These are phyloP conservation scores for Neria commutata DNA, from an alignment of 2,888 invertebrate species.

Conservation along the genomic window DNA sequence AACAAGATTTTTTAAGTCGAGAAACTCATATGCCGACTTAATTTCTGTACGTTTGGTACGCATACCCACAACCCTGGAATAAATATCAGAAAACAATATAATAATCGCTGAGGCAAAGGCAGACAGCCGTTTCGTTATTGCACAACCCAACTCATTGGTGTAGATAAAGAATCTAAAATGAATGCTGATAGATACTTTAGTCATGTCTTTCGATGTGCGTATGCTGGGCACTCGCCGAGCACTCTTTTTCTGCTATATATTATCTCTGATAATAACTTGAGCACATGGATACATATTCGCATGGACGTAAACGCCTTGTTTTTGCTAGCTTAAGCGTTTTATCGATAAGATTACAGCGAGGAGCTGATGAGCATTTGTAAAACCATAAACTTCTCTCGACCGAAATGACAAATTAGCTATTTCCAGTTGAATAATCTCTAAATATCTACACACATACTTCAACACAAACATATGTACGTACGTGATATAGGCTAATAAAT, in stretches of 20 bases:
- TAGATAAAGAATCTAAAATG: background rate
- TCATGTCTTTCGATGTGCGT: background rate
- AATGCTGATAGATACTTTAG: background rate
- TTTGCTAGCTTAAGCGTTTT: background rate
- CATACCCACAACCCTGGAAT: too few relatives aligned
- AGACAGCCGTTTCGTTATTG: too few relatives aligned
- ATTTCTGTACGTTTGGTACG: too few relatives aligned
- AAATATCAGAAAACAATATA: too few relatives aligned
- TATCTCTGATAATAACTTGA: background rate
- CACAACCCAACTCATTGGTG: too few relatives aligned
- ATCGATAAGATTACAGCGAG: slow-evolving; percentile 1
- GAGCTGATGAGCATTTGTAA: too few relatives aligned
- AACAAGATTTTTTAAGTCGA: too few relatives aligned
- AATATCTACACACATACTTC: background rate
- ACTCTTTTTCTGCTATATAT: too few relatives aligned
- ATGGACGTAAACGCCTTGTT: background rate
- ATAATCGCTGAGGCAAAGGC: too few relatives aligned
- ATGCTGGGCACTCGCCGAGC: background rate
- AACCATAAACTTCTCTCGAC: background rate
- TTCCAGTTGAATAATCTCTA: background rate
- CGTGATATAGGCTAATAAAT: too few relatives aligned
- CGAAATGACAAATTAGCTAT: background rate
- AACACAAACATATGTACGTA: background rate
- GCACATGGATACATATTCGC: background rate
- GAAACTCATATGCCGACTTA: too few relatives aligned